Conservation (phyloP, 2,888 invertebrate genomes). For the Orthosia cruda region DNA sequence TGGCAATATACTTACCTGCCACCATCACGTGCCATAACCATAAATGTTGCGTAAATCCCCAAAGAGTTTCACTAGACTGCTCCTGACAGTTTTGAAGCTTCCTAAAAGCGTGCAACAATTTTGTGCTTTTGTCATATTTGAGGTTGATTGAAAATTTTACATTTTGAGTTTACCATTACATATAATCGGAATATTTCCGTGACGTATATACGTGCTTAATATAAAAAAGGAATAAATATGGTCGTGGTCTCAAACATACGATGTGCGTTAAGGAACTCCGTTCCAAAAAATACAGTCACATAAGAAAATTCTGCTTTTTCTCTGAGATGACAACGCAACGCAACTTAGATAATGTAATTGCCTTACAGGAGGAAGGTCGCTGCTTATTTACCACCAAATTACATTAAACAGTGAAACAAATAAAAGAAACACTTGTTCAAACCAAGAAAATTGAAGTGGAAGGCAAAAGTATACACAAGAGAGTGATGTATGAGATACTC, state of each 20-base stretch:
- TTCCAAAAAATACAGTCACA: no score
- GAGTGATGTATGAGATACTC: conserved; percentile 7
- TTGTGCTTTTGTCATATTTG: conserved; percentile 23
- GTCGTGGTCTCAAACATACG: not conserved
- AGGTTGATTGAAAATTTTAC: conserved; percentile 23
- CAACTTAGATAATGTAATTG: not conserved
- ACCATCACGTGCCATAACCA: conserved; percentile 60
- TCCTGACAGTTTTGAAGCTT: conserved; percentile 48
- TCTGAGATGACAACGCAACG: not conserved
- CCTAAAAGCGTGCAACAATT: conserved; percentile 31
- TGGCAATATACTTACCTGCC: conserved; percentile 55
- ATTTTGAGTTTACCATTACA: not conserved
- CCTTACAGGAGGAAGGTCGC: no score
- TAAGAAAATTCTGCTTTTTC: not conserved
- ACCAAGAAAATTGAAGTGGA: conserved; percentile 10
- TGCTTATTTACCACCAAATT: not conserved
- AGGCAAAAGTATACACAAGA: conserved; percentile 32
- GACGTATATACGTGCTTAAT: not conserved
- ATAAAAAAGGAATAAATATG: no score
- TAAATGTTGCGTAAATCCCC: conserved; percentile 63
- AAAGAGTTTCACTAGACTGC: conserved; percentile 55
- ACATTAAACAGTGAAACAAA: not conserved
- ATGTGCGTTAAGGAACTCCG: no score
- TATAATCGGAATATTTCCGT: no score
- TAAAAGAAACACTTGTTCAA: not conserved